Base-by-base conservation (phyloP, 2,113 vertebrate genomes). In the Phycodurus eques region DNA sequence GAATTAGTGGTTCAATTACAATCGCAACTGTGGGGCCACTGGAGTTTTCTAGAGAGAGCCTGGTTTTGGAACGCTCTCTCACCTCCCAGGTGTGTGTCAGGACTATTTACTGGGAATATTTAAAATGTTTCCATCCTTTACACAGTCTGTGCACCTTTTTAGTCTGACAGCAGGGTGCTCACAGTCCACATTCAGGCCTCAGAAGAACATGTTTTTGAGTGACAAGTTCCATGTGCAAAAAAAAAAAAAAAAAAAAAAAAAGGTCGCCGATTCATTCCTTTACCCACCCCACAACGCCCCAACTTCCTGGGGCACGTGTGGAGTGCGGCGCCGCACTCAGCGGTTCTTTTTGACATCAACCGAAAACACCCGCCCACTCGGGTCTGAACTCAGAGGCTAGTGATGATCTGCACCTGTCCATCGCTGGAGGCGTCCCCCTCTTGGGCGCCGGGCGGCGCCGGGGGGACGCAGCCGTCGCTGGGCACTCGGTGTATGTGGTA, bases 341-440 rank as follows among this genome's bases (percentile, higher is more conserved):
- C 49, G 31, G 80, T 75, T 82, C 72, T 71, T 69, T 27, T 80
- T 79, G 70, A 78, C 81, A 78, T 83, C 80, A 75, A 79, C 71
- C 47, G 46, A 74, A 77, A 77, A 77, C 68, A 46, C 68, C 79
- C 61, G 31, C 33, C 17, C n/a, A 42, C 53, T 90, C 19, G 6
- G 27, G 67, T 47, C 5, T 35, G 68, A 54, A 65, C 84, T 97
- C 94, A 99, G 91, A 99, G 96, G 91, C 98, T 99, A 68, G 98
- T 99, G 59, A 99, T 96, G 83, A 99, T 94, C 89, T 99, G 98
- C 98, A 98, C 99, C 81, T 99, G 98, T 94, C 98, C 96, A 86
- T 99, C 96, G 72, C 86, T 93, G 70, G 96, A 92, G 0, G 65
- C 76, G 70, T 97, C 96, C 44, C 93, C 95, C 83, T 98, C 96